Evolutionary conservation across 2,888 invertebrate genomes (phyloP).

Genomic region (Orthosia gothica): DNA sequence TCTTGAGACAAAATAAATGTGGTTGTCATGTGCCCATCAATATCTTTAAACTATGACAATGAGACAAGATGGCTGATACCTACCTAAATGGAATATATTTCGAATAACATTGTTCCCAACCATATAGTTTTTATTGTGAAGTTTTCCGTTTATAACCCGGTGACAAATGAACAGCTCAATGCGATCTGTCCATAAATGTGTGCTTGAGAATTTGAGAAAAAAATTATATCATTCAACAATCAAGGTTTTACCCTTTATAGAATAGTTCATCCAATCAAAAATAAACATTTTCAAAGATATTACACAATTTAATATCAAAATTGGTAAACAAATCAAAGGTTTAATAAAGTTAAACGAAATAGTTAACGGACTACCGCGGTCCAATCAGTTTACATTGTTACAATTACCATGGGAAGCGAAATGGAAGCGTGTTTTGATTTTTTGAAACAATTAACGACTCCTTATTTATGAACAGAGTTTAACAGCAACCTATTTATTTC

Average conservation of each 20-base stretch:
- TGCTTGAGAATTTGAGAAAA: too few relatives aligned
- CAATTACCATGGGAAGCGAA: constrained; percentile 1
- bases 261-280: not conserved
- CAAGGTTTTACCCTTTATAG: not conserved
- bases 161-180: too few relatives aligned
- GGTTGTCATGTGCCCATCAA: constrained; percentile 13
- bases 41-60: constrained; percentile 11
- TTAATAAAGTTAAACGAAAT: constrained; percentile 16
- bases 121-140: too few relatives aligned
- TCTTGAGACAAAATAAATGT: constrained; percentile 16
- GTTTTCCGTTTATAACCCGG: too few relatives aligned
- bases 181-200: too few relatives aligned
- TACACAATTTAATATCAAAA: constrained; percentile 18
- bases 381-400: constrained; percentile 17
- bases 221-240: too few relatives aligned
- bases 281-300: constrained; percentile 5
- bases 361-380: constrained; percentile 2
- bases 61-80: not conserved
- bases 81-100: not conserved
- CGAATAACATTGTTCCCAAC: not conserved
- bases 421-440: constrained; percentile 16
- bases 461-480: constrained; percentile 13
- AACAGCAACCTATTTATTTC: not conserved
- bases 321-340: constrained; percentile 24
- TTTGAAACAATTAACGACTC: constrained; percentile 21